Evolutionary conservation across 1,140 invertebrate species (phyloP), one percentile per base, ranked within the genome.

Genomic region (Lepidurus couesii): DNA sequence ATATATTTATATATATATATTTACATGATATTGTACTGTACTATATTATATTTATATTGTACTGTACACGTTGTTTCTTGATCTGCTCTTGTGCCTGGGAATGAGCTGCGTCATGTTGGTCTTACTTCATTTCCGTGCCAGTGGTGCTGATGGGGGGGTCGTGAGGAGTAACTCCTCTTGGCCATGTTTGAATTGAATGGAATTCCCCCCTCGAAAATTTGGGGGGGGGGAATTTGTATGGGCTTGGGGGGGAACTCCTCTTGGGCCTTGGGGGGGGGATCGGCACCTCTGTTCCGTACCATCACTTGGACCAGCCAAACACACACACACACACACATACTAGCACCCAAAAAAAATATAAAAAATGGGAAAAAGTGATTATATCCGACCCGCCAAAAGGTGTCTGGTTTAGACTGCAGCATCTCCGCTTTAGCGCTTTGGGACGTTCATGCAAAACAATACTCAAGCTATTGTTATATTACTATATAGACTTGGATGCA

Each of bases 331-430:
- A 16, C 16, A 65, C 53, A 34, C 26, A 34, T 65, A n/a, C 21
- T 13, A n/a, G 13, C 13, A n/a, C 6, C 6, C 16, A 65, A 65
- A 65, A 65, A 65, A 47, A 16, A 7, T 47, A 65, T n/a, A 65
- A 65, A 65, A 47, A 16, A 7, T 47, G 0, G 53, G 53, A 21
- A 65, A 65, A 65, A 65, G 53, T 21, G 53, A 65, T 65, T 65
- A n/a, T 65, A 65, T 65, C 53, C 53, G 53, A 65, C 53, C 53
- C 53, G 53, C 53, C 53, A 65, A 21, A 65, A 65, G 53, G 53
- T n/a, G 53, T 65, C 53, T 13, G 53, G 53, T 65, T 65, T 65
- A 16, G 6, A 65, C 53, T 65, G 53, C 21, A 65, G 16, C 53
- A 65, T 65, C 53, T 65, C 53, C 53, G 16, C 53, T 65, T 65